Conservation (phyloP, 2,797 vertebrate genomes). For the Anguilla megastoma region DNA sequence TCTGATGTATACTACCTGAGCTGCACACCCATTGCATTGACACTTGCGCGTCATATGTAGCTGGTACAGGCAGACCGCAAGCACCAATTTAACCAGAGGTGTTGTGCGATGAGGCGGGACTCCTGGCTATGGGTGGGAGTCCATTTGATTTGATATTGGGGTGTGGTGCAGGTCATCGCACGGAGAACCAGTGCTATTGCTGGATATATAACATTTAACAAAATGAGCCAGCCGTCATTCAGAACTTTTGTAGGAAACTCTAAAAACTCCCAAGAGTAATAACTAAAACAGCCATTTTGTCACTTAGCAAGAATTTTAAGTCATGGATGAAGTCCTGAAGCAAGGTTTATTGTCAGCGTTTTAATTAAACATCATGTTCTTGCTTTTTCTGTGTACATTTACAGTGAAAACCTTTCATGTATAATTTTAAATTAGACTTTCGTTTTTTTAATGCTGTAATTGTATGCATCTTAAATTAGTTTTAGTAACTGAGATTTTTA, state of each 20-base stretch:
- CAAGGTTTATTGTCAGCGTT: neutral
- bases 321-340: neutral
- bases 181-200: neutral
- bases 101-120: neutral
- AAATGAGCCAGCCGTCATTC: neutral
- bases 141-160: neutral
- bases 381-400: neutral
- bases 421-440: neutral
- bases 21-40: neutral
- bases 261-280: neutral
- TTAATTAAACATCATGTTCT: neutral
- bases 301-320: neutral
- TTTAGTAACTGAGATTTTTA: neutral
- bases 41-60: neutral
- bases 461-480: neutral
- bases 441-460: neutral
- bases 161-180: neutral
- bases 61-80: neutral
- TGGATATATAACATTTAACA: no score
- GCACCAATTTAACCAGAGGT: neutral
- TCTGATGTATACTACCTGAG: neutral
- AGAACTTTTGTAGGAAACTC: neutral
- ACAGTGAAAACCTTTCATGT: neutral
- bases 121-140: neutral
- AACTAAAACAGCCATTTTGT: neutral